Base-by-base conservation (phyloP, 2,888 invertebrate species). In the Lasioglossum leucozonium region DNA sequence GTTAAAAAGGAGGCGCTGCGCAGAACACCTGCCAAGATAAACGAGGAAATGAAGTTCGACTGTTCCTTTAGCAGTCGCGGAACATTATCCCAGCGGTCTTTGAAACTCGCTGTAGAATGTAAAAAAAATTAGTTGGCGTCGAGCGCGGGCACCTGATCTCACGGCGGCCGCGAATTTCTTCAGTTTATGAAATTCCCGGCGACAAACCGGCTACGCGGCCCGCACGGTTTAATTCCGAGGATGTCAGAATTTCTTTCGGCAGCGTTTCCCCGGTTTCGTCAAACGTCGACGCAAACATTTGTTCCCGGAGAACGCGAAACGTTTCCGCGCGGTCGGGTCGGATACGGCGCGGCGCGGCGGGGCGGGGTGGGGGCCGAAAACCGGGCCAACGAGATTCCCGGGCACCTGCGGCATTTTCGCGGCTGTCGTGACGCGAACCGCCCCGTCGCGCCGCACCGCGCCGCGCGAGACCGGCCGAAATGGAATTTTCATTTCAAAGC, bases 401-500 rank as follows among this genome's bases (percentile, higher is more conserved):
- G 44, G 55, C 76, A 77, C 67, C 82, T 55, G 37, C n/a, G 72
- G 69, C 26, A 51, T 77, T 77, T 37, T 65, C 72, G 75, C 34
- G 69, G 44, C 62, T 40, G 34, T 42, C 47, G 47, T 58, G 73
- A 30, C 34, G 67, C 77, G 69, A 74, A 77, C 62, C 30, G 34
- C 51, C 34, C 34, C 34, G 34, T 3, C 34, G 2, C 34, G 34
- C 34, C 34, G 1, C 34, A n/a, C 3, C 34, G 34, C 34, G 2
- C 2, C 83, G 77, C 47, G 51, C 73, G 83, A 73, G 82, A 84
- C 51, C 62, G 16, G 42, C 18, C 77, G 75, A 84, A 83, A 84
- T 83, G 84, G 84, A 84, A 84, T 84, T 84, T 84, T 78, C 84
- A 84, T 79, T 83, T 75, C 44, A 79, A 84, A 84, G 47, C 84